These are phyloP conservation scores for Nibea coibor DNA, from an alignment of 2,113 vertebrate genomes.

Conservation along the genomic window DNA sequence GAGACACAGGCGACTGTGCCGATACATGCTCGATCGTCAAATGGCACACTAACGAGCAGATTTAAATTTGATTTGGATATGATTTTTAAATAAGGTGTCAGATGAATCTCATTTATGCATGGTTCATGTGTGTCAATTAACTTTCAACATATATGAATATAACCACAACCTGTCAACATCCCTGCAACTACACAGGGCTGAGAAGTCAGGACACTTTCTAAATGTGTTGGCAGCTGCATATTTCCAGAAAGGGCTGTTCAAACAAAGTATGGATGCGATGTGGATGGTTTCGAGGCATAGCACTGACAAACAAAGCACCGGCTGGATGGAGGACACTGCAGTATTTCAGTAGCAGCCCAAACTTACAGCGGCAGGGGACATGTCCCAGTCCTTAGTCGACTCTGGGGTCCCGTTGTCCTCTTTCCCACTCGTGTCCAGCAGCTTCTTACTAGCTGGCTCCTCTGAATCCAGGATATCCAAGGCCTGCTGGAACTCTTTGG, in stretches of 20 bases:
- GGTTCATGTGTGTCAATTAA: too few species aligned
- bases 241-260: background rate
- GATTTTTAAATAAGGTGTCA: too few species aligned
- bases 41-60: too few species aligned
- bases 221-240: background rate
- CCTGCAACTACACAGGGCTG: too few species aligned
- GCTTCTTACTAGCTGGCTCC: constrained; percentile 91
- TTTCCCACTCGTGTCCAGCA: constrained; percentile 90
- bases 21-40: too few species aligned
- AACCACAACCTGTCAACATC: too few species aligned
- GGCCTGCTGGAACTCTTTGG: constrained; percentile 97
- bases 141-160: too few species aligned
- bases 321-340: background rate
- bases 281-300: background rate
- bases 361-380: constrained; percentile 94
- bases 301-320: background rate
- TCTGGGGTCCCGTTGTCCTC: constrained; percentile 89
- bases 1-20: too few species aligned
- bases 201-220: background rate
- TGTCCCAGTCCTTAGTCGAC: constrained; percentile 91
- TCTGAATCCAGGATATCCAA: constrained; percentile 97
- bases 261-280: too few species aligned
- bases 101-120: too few species aligned
- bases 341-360: background rate
- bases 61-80: too few species aligned